Conservation (phyloP, 2,113 vertebrate genomes). For the Spheniscus mendiculus region DNA sequence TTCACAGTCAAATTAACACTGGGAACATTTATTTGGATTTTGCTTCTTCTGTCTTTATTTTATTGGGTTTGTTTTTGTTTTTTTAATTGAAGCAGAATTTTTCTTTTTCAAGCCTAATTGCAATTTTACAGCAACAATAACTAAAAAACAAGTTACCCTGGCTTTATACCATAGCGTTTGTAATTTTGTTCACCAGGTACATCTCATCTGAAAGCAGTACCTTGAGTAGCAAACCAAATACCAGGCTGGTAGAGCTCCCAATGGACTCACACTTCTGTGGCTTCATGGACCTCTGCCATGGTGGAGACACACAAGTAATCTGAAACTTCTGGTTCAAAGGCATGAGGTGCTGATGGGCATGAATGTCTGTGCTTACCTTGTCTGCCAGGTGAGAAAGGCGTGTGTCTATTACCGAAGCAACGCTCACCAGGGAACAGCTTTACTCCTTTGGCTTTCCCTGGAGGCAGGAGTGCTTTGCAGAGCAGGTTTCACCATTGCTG, state of each 20-base stretch:
- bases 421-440: rapidly evolving
- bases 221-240: background rate
- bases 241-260: too few relatives aligned
- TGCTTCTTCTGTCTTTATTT: background rate
- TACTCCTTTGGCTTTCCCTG: background rate
- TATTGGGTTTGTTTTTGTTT: background rate
- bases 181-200: background rate
- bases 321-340: background rate
- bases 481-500: background rate
- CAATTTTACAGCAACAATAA: background rate
- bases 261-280: background rate
- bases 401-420: rapidly evolving
- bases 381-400: background rate
- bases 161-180: background rate
- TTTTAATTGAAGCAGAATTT: background rate
- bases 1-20: background rate
- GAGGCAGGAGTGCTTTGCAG: too few relatives aligned
- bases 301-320: background rate
- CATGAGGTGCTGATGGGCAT: too few relatives aligned
- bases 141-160: background rate
- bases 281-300: background rate
- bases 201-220: background rate
- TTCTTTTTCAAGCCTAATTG: background rate
- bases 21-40: background rate
- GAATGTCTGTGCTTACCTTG: background rate